phyloP scores from a whole-genome alignment of 2,113 vertebrate species.

The Glaucomys volans region DNA sequence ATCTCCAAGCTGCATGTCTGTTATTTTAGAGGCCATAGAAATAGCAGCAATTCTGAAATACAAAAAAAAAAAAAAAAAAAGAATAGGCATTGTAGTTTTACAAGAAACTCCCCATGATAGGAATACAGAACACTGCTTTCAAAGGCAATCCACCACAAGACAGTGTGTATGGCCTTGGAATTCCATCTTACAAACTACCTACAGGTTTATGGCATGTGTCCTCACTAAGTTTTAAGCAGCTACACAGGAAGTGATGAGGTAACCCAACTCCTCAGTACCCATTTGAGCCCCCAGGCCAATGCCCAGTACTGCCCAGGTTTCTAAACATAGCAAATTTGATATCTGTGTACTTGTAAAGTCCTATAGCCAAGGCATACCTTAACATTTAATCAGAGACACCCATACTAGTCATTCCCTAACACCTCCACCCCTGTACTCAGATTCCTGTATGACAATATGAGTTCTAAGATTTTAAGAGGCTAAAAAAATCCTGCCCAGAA shows the following conservation, averaged over 20 bases:
- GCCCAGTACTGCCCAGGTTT: background rate
- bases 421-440: background rate
- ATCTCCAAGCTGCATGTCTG: slow-evolving; percentile 96
- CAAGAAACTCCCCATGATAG: background rate
- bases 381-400: background rate
- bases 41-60: slow-evolving; percentile 95
- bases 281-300: background rate
- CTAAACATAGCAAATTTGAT: background rate
- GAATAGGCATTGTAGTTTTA: background rate
- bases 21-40: slow-evolving; percentile 96
- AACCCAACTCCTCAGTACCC: background rate
- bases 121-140: background rate
- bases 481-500: background rate
- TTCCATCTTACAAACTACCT: background rate
- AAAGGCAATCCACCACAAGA: background rate
- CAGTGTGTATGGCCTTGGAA: background rate
- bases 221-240: background rate
- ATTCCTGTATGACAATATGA: background rate
- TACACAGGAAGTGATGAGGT: background rate
- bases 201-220: background rate
- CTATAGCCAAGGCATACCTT: background rate
- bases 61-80: background rate
- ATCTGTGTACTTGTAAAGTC: background rate
- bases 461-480: slow-evolving; percentile 5
- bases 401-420: background rate